These are phyloP conservation scores for Nasonia oneida DNA, from an alignment of 2,888 invertebrate species.

Conservation along the genomic window DNA sequence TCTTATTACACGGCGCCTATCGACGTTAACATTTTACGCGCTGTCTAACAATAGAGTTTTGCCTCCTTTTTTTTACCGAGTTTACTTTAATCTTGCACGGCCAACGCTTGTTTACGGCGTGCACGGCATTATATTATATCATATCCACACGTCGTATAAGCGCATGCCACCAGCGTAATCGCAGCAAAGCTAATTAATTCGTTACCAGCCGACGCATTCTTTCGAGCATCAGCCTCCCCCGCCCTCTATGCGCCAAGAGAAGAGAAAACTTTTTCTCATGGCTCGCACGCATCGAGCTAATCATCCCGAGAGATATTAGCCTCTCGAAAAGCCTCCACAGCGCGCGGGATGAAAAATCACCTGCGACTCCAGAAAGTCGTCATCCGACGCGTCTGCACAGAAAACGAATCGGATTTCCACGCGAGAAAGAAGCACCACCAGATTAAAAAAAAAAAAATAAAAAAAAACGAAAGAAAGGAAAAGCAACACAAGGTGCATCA, in stretches of 20 bases:
- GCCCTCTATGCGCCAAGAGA: neutral
- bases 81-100: too few species aligned
- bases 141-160: neutral
- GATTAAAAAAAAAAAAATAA: neutral
- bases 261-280: conserved; percentile 49
- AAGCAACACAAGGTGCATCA: neutral
- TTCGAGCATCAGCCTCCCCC: neutral
- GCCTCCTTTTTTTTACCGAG: neutral
- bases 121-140: neutral
- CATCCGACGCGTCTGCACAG: neutral
- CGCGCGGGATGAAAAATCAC: conserved; percentile 52
- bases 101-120: too few species aligned
- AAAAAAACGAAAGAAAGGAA: conserved; percentile 10
- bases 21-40: conserved; percentile 10
- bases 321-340: neutral
- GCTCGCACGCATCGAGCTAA: conserved; percentile 25
- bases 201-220: conserved; percentile 19
- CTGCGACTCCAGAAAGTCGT: conserved; percentile 32
- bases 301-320: conserved; percentile 50
- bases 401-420: conserved; percentile 60
- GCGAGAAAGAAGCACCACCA: conserved; percentile 29
- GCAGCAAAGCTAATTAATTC: conserved; percentile 53
- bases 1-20: conserved; percentile 48
- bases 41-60: neutral
- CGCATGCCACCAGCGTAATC: neutral